Base-by-base conservation (phyloP, 2,113 vertebrate species). In the Corythornis vintsioides region DNA sequence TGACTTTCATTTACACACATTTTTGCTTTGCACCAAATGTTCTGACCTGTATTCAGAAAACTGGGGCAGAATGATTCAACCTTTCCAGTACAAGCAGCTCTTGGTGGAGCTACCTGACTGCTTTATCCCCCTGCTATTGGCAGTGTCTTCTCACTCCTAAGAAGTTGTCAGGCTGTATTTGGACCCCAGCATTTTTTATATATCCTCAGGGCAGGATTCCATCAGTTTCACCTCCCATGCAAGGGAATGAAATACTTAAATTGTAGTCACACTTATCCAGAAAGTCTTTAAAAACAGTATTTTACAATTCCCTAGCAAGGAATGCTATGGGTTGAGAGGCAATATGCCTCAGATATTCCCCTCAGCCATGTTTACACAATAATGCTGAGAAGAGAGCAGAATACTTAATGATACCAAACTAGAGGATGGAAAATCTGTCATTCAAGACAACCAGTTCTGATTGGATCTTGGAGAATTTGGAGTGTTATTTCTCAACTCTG, bases 151-250 rank as follows among this genome's bases (percentile, higher is more conserved):
- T 88, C 52, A 24, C 13, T 61, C 45, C 55, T 42, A 22, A 65
- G 13, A 72, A 61, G 28, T 3, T 65, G 66, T 42, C 80, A 74
- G 72, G n/a, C 60, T 77, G 11, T 28, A 35, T 43, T 72, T 79
- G 53, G 22, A 53, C n/a, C 2, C 1, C 24, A 48, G 29, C 18
- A 42, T 63, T 73, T 70, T 15, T 47, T 66, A 53, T 5, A 25
- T n/a, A 57, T 11, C 21, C 9, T 61, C 45, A 57, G 28, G 61
- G 38, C 9, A 61, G 38, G 13, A 80, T 45, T 76, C 29, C 56
- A 90, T 42, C 15, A 48, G 42, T 45, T 86, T 9, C 9, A 47
- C 11, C 19, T 65, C 29, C 80, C 16, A 31, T 0, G 0, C 3
- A 19, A 94, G 24, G 60, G 26, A 92, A 64, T 1, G 1, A 52